phyloP scores from a whole-genome alignment of 2,797 vertebrate species.

The Xiphophorus birchmanni region DNA sequence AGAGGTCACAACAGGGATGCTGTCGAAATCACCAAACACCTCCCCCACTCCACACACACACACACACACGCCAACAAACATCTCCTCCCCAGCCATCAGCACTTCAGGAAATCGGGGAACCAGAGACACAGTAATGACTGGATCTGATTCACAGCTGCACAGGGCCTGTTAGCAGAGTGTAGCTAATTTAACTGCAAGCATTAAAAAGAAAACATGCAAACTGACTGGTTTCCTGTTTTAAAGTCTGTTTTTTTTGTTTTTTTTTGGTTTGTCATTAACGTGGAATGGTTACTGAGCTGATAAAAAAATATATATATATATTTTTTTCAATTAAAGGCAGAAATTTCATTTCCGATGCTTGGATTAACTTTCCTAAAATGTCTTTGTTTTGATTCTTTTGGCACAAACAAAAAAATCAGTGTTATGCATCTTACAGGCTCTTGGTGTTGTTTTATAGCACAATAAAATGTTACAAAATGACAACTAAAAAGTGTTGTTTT shows the following conservation, averaged over 20 bases:
- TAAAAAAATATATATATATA: neutral
- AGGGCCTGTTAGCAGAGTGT: slow-evolving; percentile 42
- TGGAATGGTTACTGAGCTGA: slow-evolving; percentile 26
- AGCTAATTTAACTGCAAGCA: slow-evolving; percentile 50
- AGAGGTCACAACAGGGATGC: slow-evolving; percentile 68
- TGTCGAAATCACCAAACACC: slow-evolving; percentile 39
- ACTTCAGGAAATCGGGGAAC: slow-evolving; percentile 58
- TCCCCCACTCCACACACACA: neutral
- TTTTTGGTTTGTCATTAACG: slow-evolving; percentile 56
- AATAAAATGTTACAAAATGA: no score
- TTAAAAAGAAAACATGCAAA: slow-evolving; percentile 23
- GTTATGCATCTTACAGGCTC: no score
- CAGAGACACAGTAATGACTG: slow-evolving; percentile 39
- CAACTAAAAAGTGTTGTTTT: no score
- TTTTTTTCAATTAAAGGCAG: neutral
- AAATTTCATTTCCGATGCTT: neutral
- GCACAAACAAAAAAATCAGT: neutral
- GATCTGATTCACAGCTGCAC: slow-evolving; percentile 53
- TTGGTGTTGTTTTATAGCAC: no score
- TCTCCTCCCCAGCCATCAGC: slow-evolving; percentile 17
- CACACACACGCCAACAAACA: neutral
- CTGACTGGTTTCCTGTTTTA: slow-evolving; percentile 42
- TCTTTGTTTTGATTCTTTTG: neutral
- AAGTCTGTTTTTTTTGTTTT: slow-evolving; percentile 30
- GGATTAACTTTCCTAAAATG: neutral